Percentiles rank a stretch among this genome's conserved stretches.
These are phyloP conservation scores for Sturmia bella DNA, from an alignment of 2,888 invertebrate species.

Conservation along the genomic window DNA sequence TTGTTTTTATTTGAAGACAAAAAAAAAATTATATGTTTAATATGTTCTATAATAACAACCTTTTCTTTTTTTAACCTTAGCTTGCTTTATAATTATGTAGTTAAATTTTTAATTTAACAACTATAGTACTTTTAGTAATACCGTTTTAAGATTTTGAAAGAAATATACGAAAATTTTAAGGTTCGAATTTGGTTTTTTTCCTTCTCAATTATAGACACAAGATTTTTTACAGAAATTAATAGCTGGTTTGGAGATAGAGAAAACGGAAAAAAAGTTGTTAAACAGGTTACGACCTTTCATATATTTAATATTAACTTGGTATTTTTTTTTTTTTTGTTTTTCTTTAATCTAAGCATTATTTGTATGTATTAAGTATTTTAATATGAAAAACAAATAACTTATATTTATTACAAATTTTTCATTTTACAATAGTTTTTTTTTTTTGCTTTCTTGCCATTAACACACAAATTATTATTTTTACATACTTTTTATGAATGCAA, in stretches of 20 bases:
- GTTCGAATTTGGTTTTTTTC: not conserved
- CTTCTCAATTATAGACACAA: constrained; percentile 49
- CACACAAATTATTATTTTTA: constrained; percentile 49
- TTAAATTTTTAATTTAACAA: constrained; percentile 34
- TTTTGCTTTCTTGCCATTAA: constrained; percentile 41
- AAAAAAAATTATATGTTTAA: constrained; percentile 37
- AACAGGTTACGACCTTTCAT: constrained; percentile 52
- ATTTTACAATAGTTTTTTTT: constrained; percentile 50
- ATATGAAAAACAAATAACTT: constrained; percentile 62
- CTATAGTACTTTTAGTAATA: constrained; percentile 35
- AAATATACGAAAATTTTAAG: constrained; percentile 16
- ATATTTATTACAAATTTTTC: constrained; percentile 34
- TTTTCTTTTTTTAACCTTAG: constrained; percentile 65
- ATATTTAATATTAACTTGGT: constrained; percentile 19
- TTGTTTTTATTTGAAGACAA: constrained; percentile 44
- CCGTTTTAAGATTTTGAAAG: constrained; percentile 40
- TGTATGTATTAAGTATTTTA: constrained; percentile 53
- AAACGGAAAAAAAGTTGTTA: constrained; percentile 18
- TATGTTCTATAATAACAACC: constrained; percentile 62
- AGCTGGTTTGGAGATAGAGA: not conserved
- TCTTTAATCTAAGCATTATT: constrained; percentile 44
- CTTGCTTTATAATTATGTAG: constrained; percentile 35
- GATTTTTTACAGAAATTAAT: constrained; percentile 40
- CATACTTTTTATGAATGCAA: constrained; percentile 3
- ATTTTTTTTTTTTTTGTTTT: not conserved